These are phyloP conservation scores for Chloebia gouldiae DNA, from an alignment of 2,113 vertebrate genomes.

Conservation along the genomic window DNA sequence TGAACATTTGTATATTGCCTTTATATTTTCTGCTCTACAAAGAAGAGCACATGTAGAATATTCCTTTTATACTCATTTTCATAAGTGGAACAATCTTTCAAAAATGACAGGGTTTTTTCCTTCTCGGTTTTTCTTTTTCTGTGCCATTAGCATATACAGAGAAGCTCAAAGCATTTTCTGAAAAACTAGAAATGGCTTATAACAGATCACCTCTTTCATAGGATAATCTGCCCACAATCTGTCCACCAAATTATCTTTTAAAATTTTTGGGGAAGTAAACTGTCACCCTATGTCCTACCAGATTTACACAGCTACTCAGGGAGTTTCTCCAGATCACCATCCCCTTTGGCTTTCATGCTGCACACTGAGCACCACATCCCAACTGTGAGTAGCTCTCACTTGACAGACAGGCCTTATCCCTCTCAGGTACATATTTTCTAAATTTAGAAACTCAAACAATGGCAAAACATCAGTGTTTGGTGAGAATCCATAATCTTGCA, in stretches of 20 bases:
- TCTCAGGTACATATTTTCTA: background rate
- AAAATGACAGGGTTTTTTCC: background rate
- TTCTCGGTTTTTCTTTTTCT: background rate
- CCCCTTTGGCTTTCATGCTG: fast-evolving
- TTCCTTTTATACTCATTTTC: background rate
- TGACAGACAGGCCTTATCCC: background rate
- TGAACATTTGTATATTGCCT: background rate
- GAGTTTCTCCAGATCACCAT: background rate
- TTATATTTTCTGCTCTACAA: background rate
- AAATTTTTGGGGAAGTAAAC: background rate
- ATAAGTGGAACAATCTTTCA: slow-evolving; percentile 1
- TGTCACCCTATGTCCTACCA: background rate
- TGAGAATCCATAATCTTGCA: background rate
- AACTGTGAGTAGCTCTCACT: background rate
- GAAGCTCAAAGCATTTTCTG: background rate
- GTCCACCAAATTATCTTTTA: background rate
- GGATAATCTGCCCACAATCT: background rate
- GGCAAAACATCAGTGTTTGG: background rate
- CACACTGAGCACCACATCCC: background rate
- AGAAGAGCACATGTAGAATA: background rate
- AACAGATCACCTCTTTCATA: background rate
- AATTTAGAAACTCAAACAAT: slow-evolving; percentile 45
- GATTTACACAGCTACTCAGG: background rate
- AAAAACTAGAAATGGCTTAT: background rate
- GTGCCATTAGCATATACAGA: background rate